phyloP scores from a whole-genome alignment of 2,888 invertebrate genomes.

The Andrena flavipes region DNA sequence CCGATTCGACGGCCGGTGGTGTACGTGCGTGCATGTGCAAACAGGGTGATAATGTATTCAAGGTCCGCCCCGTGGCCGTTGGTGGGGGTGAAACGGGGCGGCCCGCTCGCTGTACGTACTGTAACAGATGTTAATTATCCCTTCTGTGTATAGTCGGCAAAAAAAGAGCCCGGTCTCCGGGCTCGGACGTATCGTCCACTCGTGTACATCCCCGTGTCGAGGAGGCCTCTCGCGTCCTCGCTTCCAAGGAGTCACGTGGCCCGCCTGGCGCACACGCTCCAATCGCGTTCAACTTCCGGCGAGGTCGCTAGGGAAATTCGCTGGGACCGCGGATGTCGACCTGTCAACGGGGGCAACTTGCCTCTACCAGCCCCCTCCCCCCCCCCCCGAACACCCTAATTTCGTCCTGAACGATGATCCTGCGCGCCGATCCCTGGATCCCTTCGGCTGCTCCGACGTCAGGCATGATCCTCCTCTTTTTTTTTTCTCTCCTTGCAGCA shows the following conservation, averaged over 20 bases:
- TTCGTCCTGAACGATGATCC: background rate
- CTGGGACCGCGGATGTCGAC: conserved; percentile 31
- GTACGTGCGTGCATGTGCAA: conserved; percentile 70
- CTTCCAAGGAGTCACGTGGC: conserved; percentile 54
- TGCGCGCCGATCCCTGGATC: background rate
- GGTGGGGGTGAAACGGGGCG: conserved; percentile 82
- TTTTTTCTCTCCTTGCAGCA: no score
- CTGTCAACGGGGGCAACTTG: conserved; percentile 12
- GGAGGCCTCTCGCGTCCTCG: conserved; percentile 43
- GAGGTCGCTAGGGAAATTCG: conserved; percentile 58
- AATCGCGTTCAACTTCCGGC: conserved; percentile 62
- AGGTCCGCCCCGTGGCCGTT: conserved; percentile 82
- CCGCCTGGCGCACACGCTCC: conserved; percentile 57
- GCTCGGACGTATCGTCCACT: conserved; percentile 69
- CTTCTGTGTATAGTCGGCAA: conserved; percentile 80
- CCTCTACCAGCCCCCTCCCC: background rate
- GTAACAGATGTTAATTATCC: conserved; percentile 85
- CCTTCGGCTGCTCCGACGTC: background rate
- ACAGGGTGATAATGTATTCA: conserved; percentile 84
- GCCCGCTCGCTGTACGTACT: conserved; percentile 81
- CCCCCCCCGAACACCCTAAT: background rate
- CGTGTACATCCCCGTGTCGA: conserved; percentile 61
- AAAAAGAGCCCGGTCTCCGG: conserved; percentile 64
- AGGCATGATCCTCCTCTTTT: no score
- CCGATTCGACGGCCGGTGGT: conserved; percentile 63